A percentile compares a stretch with the other conserved stretches of the same genome.
phyloP scores from a whole-genome alignment of 2,797 vertebrate species.

The Rhinophrynus dorsalis region DNA sequence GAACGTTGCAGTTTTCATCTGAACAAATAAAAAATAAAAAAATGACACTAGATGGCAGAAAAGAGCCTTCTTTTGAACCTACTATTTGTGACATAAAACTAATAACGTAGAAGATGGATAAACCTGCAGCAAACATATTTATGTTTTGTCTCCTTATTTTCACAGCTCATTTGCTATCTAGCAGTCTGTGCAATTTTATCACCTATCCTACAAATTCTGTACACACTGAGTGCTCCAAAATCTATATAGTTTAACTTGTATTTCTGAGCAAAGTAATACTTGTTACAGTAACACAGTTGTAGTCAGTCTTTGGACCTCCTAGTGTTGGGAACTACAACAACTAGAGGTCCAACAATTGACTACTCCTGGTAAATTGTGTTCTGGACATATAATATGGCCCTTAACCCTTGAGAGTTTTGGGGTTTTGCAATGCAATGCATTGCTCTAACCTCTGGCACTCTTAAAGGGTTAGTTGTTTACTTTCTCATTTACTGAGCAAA shows the following conservation, averaged over 20 bases:
- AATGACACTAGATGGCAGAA: constrained; percentile 40
- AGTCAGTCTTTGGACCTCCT: too few relatives aligned
- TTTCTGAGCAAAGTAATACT: constrained; percentile 1
- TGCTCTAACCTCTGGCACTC: too few relatives aligned
- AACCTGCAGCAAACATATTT: constrained; percentile 16
- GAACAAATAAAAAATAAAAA: too few relatives aligned
- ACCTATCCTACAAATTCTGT: constrained; percentile 29
- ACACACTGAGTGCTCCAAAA: constrained; percentile 12
- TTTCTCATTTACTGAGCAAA: too few relatives aligned
- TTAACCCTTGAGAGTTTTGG: too few relatives aligned
- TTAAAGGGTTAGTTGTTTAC: too few relatives aligned
- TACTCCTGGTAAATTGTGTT: too few relatives aligned
- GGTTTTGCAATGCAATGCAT: too few relatives aligned
- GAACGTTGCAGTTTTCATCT: too few relatives aligned
- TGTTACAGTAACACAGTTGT: neutral
- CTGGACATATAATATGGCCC: too few relatives aligned
- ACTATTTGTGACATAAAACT: neutral
- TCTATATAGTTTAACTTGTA: constrained; percentile 1
- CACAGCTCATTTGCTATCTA: constrained; percentile 36
- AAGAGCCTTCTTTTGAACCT: constrained; percentile 1
- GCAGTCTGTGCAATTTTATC: constrained; percentile 23
- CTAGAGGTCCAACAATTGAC: too few relatives aligned
- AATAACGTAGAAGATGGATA: constrained; percentile 13
- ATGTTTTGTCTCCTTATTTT: constrained; percentile 20
- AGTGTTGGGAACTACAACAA: too few relatives aligned